Base-by-base conservation (phyloP, 2,113 vertebrate genomes). In the Brachypteracias leptosomus region DNA sequence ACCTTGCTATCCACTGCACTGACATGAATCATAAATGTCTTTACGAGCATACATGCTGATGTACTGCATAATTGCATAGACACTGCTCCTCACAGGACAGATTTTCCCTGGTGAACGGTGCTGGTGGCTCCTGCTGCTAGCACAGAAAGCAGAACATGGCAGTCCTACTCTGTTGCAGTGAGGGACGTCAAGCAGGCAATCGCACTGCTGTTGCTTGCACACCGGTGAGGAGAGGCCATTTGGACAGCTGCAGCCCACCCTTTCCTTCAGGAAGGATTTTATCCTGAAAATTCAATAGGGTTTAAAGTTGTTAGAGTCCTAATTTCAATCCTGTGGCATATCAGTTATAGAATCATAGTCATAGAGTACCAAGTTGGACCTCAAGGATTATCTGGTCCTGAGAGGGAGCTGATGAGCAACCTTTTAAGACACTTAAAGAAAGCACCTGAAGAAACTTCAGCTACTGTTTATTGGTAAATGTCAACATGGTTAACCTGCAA, bases 11-110 rank as follows among this genome's bases (percentile, higher is more conserved):
- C 77, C 81, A 84, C 75, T 73, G 61, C 47, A 73, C 80, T 74
- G 74, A 81, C 81, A 85, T 91, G 86, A 95, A 65, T 97, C 91
- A 84, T 61, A 94, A 88, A 86, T 57, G 52, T 84, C 40, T 90
- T 94, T 93, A 62, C 2, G 13, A 76, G 80, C 19, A 82, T 75
- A 58, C 58, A 24, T 57, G 85, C 74, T 82, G 68, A 92, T 31
- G 72, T 72, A 71, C 63, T 73, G 38, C 74, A 62, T 88, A 81
- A 91, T 71, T 95, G 83, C n/a, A 58, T 9, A 88, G 88, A 78
- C 24, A 76, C 57, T 71, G 67, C 74, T 83, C 54, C 74, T 89
- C 58, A 67, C 0, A 0, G 84, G 81, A n/a, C 72, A 86, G 85
- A 35, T 76, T 94, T 88, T 95, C 86, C 59, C 83, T 89, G 57